phyloP scores from a whole-genome alignment of 2,888 invertebrate genomes.

The Diachrysia chrysitis region DNA sequence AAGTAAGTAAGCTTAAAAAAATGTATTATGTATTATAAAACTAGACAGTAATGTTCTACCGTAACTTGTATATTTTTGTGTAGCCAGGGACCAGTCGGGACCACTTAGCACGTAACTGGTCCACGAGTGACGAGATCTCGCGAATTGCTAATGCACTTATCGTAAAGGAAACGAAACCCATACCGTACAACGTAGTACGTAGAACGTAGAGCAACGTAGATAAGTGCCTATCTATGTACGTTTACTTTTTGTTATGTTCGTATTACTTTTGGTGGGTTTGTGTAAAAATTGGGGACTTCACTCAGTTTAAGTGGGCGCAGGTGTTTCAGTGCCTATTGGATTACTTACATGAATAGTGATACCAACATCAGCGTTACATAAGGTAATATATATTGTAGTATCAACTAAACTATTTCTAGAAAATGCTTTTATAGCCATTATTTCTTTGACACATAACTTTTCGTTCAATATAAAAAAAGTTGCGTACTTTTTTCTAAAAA shows the following conservation, averaged over 20 bases:
- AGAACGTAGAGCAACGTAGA: constrained; percentile 16
- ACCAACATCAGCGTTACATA: too few species aligned
- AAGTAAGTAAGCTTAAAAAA: too few species aligned
- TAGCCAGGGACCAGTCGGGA: not conserved
- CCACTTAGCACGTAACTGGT: constrained; percentile 14
- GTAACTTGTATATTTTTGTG: not conserved
- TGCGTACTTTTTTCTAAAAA: not conserved
- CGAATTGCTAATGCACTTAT: constrained; percentile 43
- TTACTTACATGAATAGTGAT: not conserved
- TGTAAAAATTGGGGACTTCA: not conserved
- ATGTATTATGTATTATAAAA: too few species aligned
- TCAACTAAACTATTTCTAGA: too few species aligned
- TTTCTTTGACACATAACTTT: too few species aligned
- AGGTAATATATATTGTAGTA: too few species aligned
- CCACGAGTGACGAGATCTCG: constrained; percentile 10
- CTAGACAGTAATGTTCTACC: not conserved
- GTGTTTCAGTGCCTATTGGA: not conserved
- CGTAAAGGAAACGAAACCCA: constrained; percentile 25
- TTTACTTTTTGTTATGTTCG: not conserved
- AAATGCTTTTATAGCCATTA: too few species aligned
- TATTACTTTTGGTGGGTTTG: not conserved
- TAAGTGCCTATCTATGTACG: constrained; percentile 3
- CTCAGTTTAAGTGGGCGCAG: not conserved
- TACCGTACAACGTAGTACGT: constrained; percentile 5
- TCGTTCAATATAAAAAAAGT: not conserved